Percentiles rank a stretch among this genome's conserved stretches.
These are phyloP conservation scores for Romanogobio albipinnatus DNA, from an alignment of 2,113 vertebrate species.

Conservation along the genomic window DNA sequence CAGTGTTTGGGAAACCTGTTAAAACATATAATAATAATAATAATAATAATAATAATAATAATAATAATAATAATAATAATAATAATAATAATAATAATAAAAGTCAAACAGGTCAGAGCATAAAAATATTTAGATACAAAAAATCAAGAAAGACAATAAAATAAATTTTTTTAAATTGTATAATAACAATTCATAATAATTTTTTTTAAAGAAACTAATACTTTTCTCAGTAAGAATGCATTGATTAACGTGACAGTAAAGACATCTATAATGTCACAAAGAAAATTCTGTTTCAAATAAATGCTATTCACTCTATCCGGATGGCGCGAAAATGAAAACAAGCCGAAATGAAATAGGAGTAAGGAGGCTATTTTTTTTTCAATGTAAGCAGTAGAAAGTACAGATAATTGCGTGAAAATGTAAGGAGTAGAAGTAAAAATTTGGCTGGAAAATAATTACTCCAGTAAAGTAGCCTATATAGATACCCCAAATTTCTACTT, in stretches of 20 bases:
- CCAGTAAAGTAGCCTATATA: no score
- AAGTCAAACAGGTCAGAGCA: neutral
- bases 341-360: no score
- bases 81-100: neutral
- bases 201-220: no score
- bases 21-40: neutral
- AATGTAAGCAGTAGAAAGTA: no score
- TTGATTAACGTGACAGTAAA: neutral
- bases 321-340: no score
- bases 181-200: no score
- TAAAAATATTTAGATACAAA: neutral
- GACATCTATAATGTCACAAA: neutral
- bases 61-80: neutral
- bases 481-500: no score
- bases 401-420: no score
- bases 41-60: neutral
- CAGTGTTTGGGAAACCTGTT: neutral
- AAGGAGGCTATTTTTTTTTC: no score
- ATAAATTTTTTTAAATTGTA: no score
- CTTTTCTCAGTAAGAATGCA: neutral
- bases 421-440: no score
- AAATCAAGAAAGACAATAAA: neutral
- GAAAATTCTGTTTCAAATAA: neutral
- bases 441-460: no score
- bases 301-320: neutral